Base-by-base conservation (phyloP, 1,140 invertebrate genomes). In the Argopecten irradians region DNA sequence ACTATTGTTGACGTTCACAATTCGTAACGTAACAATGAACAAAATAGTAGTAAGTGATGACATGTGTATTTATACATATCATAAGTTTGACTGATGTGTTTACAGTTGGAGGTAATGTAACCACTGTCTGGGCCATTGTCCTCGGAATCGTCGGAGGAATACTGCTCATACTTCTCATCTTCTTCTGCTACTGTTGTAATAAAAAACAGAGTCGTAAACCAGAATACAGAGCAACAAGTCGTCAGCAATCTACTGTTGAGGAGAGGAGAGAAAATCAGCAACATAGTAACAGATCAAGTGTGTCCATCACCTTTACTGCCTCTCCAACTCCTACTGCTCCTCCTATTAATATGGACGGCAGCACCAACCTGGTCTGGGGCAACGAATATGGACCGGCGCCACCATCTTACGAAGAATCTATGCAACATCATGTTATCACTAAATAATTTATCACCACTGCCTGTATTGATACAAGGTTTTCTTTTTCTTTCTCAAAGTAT, bases 351-450 rank as follows among this genome's bases (percentile, higher is more conserved):
- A 39, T 86, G 39, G 32, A 39, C 36, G 11, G 19, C 43, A 83
- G 34, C 82, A 71, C 55, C n/a, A 71, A 22, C 8, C 36, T 84
- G 34, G 5, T 32, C 0, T 33, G 46, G 32, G 35, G 34, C 8
- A 19, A 39, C 82, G 33, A 71, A 71, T 28, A 71, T 2, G 55
- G 55, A 1, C 55, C 55, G 7, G 43, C 43, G 13, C 33, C 32
- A 46, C 89, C 89, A 9, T 87, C 86, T 0, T 90, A 90, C 35
- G 89, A 90, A 83, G 89, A 87, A 43, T 71, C 89, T 28, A 84
- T 55, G 19, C 35, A 39, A 33, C 41, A 90, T 28, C 86, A 39
- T 0, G 34, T 87, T 16, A 28, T 28, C n/a, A n/a, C n/a, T n/a
- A 71, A 71, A 71, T 71, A 28, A 71, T 28, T 71, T 1, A 28